Evolutionary conservation across 1,140 invertebrate species (phyloP).

Genomic region (Sarcophaga bullata): DNA sequence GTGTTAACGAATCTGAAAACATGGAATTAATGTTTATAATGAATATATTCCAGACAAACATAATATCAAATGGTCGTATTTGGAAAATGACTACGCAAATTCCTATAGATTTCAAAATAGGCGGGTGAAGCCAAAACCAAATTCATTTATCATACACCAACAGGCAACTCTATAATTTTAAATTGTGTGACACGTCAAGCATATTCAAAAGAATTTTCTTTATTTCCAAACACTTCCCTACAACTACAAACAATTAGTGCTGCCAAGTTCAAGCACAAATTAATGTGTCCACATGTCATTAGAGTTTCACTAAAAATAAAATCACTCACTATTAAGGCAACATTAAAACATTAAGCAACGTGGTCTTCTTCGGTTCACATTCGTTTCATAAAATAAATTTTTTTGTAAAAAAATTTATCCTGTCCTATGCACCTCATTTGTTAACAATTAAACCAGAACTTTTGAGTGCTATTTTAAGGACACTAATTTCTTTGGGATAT

Average conservation of each 20-base stretch:
- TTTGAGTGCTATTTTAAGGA: constrained; percentile 61
- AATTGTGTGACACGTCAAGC: no score
- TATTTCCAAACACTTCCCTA: not conserved
- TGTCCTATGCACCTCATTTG: constrained; percentile 59
- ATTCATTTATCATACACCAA: no score
- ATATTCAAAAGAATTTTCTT: not conserved
- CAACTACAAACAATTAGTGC: not conserved
- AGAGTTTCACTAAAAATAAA: not conserved
- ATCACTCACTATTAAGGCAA: not conserved
- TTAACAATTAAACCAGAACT: constrained; percentile 47
- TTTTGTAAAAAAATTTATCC: constrained; percentile 1
- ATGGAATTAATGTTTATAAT: no score
- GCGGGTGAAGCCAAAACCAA: no score
- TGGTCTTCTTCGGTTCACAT: not conserved
- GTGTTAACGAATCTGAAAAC: no score
- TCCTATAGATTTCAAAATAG: no score
- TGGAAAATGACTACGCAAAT: no score
- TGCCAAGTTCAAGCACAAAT: constrained; percentile 2
- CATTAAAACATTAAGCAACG: not conserved
- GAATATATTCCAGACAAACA: no score
- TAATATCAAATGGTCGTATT: no score
- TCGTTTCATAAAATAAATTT: not conserved
- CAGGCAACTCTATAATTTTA: no score
- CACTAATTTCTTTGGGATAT: constrained; percentile 46
- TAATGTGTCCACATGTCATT: not conserved